Evolutionary conservation across 2,888 invertebrate species (phyloP), one percentile per base, ranked within the genome.

Genomic region (Physocephala rufipes): DNA sequence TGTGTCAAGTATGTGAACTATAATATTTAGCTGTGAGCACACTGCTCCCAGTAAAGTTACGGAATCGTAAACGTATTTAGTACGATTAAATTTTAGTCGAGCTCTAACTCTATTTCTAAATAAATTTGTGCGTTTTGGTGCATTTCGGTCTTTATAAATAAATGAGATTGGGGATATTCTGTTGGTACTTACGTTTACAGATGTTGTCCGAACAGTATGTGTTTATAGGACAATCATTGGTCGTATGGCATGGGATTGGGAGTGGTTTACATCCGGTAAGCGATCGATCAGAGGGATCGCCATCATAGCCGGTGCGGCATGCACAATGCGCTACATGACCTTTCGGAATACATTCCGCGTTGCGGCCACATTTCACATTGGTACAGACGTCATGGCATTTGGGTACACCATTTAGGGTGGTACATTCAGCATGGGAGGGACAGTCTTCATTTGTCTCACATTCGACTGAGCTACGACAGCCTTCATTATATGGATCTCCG

Each of bases 311-410:
- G 76, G 87, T 84, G 79, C 91, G 90, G 84, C 96, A 96, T 78
- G 90, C 90, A 82, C 96, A 96, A 78, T 90, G 89, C 16, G 91
- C 93, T 49, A 88, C 88, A 84, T 96, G 96, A 79, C 93, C 90
- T 70, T 89, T 87, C 73, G 94, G 91, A 72, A 90, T 83, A 84
- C 96, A 96, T 82, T 95, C 94, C 36, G 96, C 90, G 85, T 96
- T 96, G 2, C 90, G 89, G 70, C 95, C 95, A 86, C 96, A 96
- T 74, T 88, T 88, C 0, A 91, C 88, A 77, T 89, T 90, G 79
- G 93, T 91, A 84, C 96, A 96, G 43, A 92, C 93, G 87, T 94
- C 92, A 85, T 90, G 91, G 85, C 95, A 96, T 87, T 95, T 95
- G 58, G 92, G 91, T 66, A 90, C 87, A 58, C 92, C 92, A 79